Evolutionary conservation across 2,113 vertebrate genomes (phyloP), one percentile per base, ranked within the genome.

Genomic region (Hemibagrus wyckioides): DNA sequence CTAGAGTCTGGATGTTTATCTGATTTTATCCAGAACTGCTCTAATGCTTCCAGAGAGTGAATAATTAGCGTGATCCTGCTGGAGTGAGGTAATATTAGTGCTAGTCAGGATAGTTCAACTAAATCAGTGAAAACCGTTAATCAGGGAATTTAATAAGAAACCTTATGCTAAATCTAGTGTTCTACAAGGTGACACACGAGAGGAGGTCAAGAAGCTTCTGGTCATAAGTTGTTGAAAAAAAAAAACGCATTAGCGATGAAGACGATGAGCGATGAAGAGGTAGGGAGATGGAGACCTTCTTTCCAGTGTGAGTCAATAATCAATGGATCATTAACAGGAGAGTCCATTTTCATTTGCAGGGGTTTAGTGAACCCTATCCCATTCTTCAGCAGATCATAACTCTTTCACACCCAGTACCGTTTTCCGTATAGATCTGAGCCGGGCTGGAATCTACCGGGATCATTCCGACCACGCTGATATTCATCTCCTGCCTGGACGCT

Each of bases 241-340:
- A 13, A 76, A 48, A 25, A 3, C 5, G 4, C 73, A 28, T 17
- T 25, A 48, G 23, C 9, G n/a, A 73, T 73, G 71, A 63, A 75
- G 82, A 71, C 36, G 25, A 14, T 57, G 82, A 80, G 54, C 19
- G 36, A 82, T 80, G 50, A 54, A 67, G 54, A 50, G 48, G 25
- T 59, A 56, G 36, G 48, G 36, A 44, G 63, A 85, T 19, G 81
- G 84, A 90, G 44, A 86, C 82, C 61, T 82, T 82, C 82, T 87
- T 67, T 85, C 77, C 67, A 65, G 33, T 39, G 50, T 50, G 81
- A 77, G 63, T 89, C 88, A 89, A 89, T 89, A 89, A 89, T 86
- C 84, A 89, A 89, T 89, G 33, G 71, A 89, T 88, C 82, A 76
- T 82, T 87, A 84, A 82, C 63, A 75, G 69, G 25, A 88, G 41